Percentiles rank a stretch among this genome's conserved stretches.
These are phyloP conservation scores for Acrocyrtus sp. DNA, from an alignment of 2,888 invertebrate genomes.

Conservation along the genomic window DNA sequence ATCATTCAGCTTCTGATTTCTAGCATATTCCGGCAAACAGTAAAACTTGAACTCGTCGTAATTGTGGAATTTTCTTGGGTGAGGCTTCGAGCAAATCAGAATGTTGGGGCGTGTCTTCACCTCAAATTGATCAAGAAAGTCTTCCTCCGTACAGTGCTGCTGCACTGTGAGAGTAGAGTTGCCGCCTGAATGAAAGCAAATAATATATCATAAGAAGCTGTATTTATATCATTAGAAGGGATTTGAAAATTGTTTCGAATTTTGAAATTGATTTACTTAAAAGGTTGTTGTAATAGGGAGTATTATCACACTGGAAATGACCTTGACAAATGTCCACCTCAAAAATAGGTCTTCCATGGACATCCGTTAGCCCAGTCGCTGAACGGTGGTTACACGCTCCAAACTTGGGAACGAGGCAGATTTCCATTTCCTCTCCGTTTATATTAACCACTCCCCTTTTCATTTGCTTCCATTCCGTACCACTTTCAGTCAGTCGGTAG, in stretches of 20 bases:
- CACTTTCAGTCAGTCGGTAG: neutral
- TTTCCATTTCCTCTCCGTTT: neutral
- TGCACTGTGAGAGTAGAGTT: neutral
- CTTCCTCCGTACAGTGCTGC: conserved; percentile 7
- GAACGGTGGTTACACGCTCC: conserved; percentile 25
- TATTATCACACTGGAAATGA: conserved; percentile 36
- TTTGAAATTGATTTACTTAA: neutral
- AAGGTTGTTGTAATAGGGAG: too few relatives aligned
- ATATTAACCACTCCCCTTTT: neutral
- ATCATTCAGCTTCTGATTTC: conserved; percentile 12
- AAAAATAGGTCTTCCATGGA: neutral
- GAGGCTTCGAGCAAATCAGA: conserved; percentile 26
- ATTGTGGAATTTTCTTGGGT: conserved; percentile 25
- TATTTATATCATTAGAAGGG: neutral
- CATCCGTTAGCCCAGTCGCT: neutral
- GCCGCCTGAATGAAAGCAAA: too few relatives aligned
- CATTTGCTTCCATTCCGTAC: conserved; percentile 12
- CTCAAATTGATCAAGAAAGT: conserved; percentile 3
- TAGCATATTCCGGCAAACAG: conserved; percentile 9
- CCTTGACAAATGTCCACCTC: conserved; percentile 17
- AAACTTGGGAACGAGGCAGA: conserved; percentile 26
- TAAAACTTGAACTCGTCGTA: conserved; percentile 31
- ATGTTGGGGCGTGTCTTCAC: neutral
- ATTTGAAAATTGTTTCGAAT: neutral
- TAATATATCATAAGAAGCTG: neutral